phyloP scores from a whole-genome alignment of 2,797 vertebrate genomes.

The Catamblyrhynchus diadema region DNA sequence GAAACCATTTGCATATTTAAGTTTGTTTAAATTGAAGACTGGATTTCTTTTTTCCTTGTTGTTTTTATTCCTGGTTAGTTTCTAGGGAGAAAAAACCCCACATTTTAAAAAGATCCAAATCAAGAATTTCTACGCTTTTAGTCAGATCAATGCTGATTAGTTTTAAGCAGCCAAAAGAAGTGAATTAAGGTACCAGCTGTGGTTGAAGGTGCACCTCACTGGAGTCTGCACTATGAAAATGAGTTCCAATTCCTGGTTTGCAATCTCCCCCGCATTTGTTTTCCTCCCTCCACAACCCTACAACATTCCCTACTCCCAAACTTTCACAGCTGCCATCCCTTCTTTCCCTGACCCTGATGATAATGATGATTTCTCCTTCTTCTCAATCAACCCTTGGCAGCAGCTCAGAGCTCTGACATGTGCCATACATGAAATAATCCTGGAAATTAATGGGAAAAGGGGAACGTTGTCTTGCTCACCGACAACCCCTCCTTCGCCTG shows the following conservation, averaged over 20 bases:
- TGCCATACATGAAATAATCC: neutral
- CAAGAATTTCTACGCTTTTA: neutral
- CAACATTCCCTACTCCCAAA: neutral
- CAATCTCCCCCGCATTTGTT: neutral
- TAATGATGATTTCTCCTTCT: neutral
- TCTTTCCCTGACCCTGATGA: neutral
- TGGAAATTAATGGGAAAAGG: neutral
- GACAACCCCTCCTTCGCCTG: neutral
- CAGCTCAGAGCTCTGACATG: neutral
- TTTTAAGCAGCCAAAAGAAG: neutral
- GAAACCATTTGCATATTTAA: neutral
- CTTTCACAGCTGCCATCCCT: neutral
- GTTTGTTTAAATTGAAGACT: neutral
- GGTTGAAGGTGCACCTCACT: neutral
- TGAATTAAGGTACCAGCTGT: neutral
- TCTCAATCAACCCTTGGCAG: neutral
- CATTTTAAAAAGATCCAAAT: neutral
- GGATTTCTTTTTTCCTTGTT: neutral
- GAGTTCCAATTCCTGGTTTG: neutral
- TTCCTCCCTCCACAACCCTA: neutral
- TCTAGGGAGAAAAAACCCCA: neutral
- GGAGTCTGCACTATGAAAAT: accelerated
- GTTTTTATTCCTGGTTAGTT: neutral
- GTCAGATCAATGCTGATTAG: neutral
- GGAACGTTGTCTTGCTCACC: neutral